Conservation (phyloP, 2,888 invertebrate species). For the Drosophila kuntzei region DNA sequence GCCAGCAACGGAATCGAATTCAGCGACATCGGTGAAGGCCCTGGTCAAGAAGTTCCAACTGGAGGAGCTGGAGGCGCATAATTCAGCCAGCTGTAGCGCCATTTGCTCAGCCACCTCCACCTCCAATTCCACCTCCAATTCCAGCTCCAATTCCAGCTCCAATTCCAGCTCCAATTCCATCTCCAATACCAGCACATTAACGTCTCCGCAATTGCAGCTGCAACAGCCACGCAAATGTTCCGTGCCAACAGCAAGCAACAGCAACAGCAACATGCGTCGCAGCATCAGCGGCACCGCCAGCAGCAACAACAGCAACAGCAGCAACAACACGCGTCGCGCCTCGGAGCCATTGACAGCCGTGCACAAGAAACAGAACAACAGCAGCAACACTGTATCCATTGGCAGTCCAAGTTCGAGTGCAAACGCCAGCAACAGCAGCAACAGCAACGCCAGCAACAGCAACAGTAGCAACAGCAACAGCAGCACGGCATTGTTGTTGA, state of each 20-base stretch:
- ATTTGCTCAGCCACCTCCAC: background rate
- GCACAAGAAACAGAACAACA: constrained; percentile 28
- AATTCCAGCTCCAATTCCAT: background rate
- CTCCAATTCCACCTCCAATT: background rate
- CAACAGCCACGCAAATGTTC: constrained; percentile 50
- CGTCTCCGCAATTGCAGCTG: constrained; percentile 22
- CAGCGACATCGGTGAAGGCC: constrained; percentile 85
- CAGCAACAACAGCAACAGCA: constrained; percentile 37
- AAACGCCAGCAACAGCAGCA: constrained; percentile 4
- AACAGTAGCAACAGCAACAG: constrained; percentile 42
- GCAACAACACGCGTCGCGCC: constrained; percentile 28
- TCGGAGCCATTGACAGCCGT: constrained; percentile 13
- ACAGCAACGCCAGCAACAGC: constrained; percentile 12
- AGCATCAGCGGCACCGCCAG: constrained; percentile 34
- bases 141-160: constrained; percentile 27
- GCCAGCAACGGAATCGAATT: constrained; percentile 86
- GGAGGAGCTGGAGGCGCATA: constrained; percentile 65
- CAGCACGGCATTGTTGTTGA: constrained; percentile 50
- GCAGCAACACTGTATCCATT: constrained; percentile 30
- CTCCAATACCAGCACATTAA: constrained; percentile 6
- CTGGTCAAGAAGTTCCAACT: constrained; percentile 85
- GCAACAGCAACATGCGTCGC: constrained; percentile 44
- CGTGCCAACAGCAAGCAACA: constrained; percentile 32
- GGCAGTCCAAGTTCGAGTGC: background rate
- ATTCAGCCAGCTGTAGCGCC: constrained; percentile 11